A percentile compares a stretch with the other conserved stretches of the same genome.
These are phyloP conservation scores for Calameuta pallipes DNA, from an alignment of 2,888 invertebrate genomes.

Conservation along the genomic window DNA sequence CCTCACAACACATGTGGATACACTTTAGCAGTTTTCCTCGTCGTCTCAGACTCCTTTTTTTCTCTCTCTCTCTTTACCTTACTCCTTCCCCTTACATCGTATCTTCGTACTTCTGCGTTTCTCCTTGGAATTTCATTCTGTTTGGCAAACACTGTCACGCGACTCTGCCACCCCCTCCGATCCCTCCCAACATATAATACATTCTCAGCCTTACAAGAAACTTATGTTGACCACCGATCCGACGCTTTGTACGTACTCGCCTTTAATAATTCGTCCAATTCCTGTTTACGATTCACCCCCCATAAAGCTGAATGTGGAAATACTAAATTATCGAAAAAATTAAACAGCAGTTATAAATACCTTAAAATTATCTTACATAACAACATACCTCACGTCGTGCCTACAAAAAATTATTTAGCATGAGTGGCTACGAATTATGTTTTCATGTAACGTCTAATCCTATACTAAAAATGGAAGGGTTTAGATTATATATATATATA, in stretches of 20 bases:
- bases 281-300: background rate
- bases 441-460: background rate
- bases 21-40: background rate
- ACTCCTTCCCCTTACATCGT: background rate
- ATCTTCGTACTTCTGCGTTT: background rate
- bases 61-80: background rate
- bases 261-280: background rate
- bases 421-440: background rate
- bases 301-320: background rate
- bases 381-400: background rate
- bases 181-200: background rate
- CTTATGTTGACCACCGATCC: background rate
- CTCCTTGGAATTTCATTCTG: background rate
- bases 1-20: conserved; percentile 1
- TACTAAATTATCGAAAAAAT: background rate
- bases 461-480: background rate
- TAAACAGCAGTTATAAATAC: background rate
- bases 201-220: background rate
- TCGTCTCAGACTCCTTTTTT: background rate
- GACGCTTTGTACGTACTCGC: background rate
- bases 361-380: background rate
- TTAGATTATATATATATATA: background rate
- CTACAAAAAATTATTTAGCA: background rate
- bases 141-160: background rate
- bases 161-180: background rate